Evolutionary conservation across 2,888 invertebrate genomes (phyloP).

Genomic region (Diarsia mendica): DNA sequence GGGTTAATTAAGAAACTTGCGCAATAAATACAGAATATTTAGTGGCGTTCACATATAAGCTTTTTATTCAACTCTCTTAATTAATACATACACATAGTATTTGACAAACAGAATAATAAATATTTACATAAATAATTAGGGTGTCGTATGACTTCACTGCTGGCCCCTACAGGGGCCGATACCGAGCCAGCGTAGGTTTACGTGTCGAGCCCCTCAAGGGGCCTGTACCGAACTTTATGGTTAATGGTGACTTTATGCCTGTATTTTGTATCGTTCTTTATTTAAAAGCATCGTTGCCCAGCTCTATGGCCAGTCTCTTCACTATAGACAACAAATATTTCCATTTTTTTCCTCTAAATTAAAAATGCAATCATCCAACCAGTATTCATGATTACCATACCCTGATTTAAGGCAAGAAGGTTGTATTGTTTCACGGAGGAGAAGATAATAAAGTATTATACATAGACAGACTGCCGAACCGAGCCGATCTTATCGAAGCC

Average conservation of each 20-base stretch:
- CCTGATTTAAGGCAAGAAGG: conserved; percentile 20
- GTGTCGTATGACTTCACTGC: too few relatives aligned
- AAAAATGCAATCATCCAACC: not conserved
- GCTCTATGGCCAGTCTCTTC: not conserved
- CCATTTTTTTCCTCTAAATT: not conserved
- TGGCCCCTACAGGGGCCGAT: too few relatives aligned
- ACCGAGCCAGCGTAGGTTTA: too few relatives aligned
- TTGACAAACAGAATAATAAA: too few relatives aligned
- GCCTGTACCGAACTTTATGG: too few relatives aligned
- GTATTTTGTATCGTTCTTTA: not conserved
- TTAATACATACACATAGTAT: too few relatives aligned
- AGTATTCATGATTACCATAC: conserved; percentile 18
- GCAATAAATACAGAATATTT: too few relatives aligned
- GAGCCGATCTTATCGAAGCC: conserved; percentile 68
- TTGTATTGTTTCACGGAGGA: conserved; percentile 35
- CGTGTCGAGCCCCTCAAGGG: too few relatives aligned
- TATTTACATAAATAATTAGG: too few relatives aligned
- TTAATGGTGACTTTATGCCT: not conserved
- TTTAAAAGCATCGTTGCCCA: not conserved
- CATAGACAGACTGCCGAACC: conserved; percentile 11
- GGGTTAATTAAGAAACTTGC: too few relatives aligned
- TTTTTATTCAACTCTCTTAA: too few relatives aligned
- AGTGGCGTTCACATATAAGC: too few relatives aligned
- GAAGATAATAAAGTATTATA: conserved; percentile 43
- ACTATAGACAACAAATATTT: not conserved